Conservation (phyloP, 2,888 invertebrate species). For the Pecten maximus region DNA sequence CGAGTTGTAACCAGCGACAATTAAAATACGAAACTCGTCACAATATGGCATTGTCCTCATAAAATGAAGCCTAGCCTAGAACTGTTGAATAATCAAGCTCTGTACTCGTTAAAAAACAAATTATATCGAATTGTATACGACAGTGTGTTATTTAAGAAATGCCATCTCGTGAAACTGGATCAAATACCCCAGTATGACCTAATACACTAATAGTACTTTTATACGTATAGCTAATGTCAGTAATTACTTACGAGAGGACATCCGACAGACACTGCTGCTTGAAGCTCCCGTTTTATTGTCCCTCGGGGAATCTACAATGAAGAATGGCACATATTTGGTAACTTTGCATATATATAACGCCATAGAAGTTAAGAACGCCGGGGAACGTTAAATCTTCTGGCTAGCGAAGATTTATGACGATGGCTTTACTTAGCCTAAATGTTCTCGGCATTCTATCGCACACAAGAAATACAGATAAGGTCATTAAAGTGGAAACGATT, state of each 20-base stretch:
- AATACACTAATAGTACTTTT: too few relatives aligned
- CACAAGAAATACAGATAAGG: too few relatives aligned
- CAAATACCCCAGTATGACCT: background rate
- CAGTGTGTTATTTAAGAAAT: background rate
- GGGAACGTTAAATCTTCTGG: background rate
- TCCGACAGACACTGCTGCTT: background rate
- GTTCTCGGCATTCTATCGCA: background rate
- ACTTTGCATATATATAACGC: background rate
- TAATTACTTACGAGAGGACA: background rate
- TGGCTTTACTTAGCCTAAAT: background rate
- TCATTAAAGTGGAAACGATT: too few relatives aligned
- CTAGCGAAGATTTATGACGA: background rate
- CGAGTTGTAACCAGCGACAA: too few relatives aligned
- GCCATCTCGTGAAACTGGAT: background rate
- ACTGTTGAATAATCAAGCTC: too few relatives aligned
- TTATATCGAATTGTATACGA: background rate
- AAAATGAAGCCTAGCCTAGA: too few relatives aligned
- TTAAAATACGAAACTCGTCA: too few relatives aligned
- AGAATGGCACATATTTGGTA: conserved; percentile 8
- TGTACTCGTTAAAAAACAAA: too few relatives aligned
- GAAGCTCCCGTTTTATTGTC: background rate
- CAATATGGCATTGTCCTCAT: too few relatives aligned
- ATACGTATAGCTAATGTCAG: background rate
- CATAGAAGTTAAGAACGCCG: background rate
- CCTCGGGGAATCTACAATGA: background rate